Percentiles rank a stretch among this genome's conserved stretches.
These are phyloP conservation scores for Nymphalis c-album DNA, from an alignment of 2,888 invertebrate species.

Conservation along the genomic window DNA sequence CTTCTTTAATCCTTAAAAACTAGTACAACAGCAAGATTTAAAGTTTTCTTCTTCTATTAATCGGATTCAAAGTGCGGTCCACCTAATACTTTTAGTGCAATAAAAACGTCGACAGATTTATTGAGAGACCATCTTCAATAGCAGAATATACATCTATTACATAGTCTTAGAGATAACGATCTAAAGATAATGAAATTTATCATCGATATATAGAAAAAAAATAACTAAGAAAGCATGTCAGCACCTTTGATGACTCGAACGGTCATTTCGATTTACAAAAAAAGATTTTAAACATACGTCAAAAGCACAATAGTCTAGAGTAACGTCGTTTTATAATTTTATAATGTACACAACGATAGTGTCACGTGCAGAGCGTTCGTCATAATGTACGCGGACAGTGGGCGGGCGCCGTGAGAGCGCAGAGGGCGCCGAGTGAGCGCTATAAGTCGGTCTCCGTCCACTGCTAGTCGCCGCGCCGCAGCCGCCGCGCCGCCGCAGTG, in stretches of 20 bases:
- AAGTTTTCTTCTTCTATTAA: constrained; percentile 16
- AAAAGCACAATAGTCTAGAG: not conserved
- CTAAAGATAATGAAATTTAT: constrained; percentile 1
- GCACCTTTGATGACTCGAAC: constrained; percentile 2
- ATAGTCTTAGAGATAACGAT: not conserved
- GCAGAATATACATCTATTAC: constrained; percentile 2
- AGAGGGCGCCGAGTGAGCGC: constrained; percentile 55
- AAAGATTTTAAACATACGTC: not conserved
- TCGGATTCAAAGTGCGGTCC: constrained; percentile 17
- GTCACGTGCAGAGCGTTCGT: constrained; percentile 19
- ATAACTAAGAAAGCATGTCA: constrained; percentile 1
- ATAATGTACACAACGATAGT: constrained; percentile 7
- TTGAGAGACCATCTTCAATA: not conserved
- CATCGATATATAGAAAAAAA: not conserved
- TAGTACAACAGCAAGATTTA: constrained; percentile 37
- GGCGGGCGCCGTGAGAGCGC: constrained; percentile 32
- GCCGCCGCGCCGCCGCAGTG: constrained; percentile 75
- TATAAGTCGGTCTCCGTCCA: constrained; percentile 80
- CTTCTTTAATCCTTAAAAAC: constrained; percentile 29
- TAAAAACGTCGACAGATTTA: constrained; percentile 1
- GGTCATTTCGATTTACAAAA: constrained; percentile 1
- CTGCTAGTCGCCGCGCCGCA: constrained; percentile 85
- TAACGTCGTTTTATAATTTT: constrained; percentile 1
- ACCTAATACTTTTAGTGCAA: constrained; percentile 19
- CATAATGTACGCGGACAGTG: constrained; percentile 23